Conservation (phyloP, 2,797 vertebrate species). For the Babyrousa celebensis region DNA sequence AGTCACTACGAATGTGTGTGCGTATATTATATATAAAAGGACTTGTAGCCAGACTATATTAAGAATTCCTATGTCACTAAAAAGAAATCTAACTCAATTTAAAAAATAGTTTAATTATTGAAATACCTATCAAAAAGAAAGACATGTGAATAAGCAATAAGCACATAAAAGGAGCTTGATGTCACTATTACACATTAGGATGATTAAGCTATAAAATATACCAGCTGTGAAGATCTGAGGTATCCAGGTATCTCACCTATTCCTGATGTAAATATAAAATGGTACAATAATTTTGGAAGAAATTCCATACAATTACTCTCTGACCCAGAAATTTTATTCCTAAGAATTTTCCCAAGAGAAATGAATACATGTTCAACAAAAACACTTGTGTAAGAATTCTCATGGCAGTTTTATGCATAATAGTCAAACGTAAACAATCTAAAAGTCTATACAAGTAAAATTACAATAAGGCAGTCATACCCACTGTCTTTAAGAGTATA, state of each 20-base stretch:
- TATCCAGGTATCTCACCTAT: neutral
- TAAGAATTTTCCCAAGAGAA: slow-evolving; percentile 31
- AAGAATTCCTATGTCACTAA: neutral
- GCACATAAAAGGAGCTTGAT: neutral
- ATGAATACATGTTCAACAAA: neutral
- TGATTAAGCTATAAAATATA: neutral
- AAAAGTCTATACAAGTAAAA: neutral
- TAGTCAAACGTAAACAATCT: neutral
- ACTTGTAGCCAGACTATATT: neutral
- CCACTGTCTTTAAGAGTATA: neutral
- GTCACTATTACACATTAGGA: neutral
- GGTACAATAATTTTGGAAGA: neutral
- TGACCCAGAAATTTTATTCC: neutral
- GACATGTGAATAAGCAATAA: neutral
- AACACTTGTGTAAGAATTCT: neutral
- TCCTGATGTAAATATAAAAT: neutral
- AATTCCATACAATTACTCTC: neutral
- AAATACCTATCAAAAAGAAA: neutral
- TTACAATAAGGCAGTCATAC: neutral
- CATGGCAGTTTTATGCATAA: neutral
- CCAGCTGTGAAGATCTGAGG: neutral
- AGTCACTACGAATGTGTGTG: neutral
- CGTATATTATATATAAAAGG: neutral
- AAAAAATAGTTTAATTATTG: neutral
- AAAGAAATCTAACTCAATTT: neutral